A percentile compares a stretch with the other conserved stretches of the same genome.
phyloP scores from a whole-genome alignment of 1,140 invertebrate genomes.

The Drosophila funebris region DNA sequence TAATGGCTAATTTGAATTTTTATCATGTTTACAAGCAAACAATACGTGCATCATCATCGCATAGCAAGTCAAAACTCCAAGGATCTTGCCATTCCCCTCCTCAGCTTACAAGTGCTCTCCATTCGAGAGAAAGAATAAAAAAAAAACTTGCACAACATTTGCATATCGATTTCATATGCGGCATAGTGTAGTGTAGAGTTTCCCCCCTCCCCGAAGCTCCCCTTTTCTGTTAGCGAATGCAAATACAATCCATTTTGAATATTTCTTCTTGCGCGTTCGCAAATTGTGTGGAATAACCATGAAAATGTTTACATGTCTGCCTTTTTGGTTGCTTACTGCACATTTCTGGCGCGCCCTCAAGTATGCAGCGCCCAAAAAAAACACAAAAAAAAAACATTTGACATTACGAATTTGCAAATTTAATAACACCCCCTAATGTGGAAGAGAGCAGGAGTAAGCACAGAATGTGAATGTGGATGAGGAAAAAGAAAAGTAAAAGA shows the following conservation, averaged over 20 bases:
- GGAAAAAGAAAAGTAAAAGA: neutral
- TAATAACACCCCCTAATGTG: slow-evolving; percentile 46
- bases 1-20: slow-evolving; percentile 82
- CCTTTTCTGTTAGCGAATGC: slow-evolving; percentile 38
- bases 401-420: slow-evolving; percentile 68
- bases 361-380: slow-evolving; percentile 52
- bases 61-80: slow-evolving; percentile 23
- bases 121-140: too few relatives aligned
- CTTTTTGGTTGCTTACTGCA: slow-evolving; percentile 36
- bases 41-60: slow-evolving; percentile 80
- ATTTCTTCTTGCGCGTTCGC: slow-evolving; percentile 45
- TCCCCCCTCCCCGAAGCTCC: neutral
- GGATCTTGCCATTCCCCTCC: neutral
- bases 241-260: slow-evolving; percentile 69
- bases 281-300: slow-evolving; percentile 73
- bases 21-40: slow-evolving; percentile 83
- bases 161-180: slow-evolving; percentile 82
- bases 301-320: slow-evolving; percentile 66
- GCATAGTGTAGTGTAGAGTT: slow-evolving; percentile 43
- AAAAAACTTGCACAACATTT: slow-evolving; percentile 69
- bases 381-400: slow-evolving; percentile 53
- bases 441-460: neutral
- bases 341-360: slow-evolving; percentile 39
- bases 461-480: neutral
- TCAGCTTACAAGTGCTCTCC: neutral